Evolutionary conservation across 2,113 vertebrate genomes (phyloP), one percentile per base, ranked within the genome.

Genomic region (Oryzias curvinotus): DNA sequence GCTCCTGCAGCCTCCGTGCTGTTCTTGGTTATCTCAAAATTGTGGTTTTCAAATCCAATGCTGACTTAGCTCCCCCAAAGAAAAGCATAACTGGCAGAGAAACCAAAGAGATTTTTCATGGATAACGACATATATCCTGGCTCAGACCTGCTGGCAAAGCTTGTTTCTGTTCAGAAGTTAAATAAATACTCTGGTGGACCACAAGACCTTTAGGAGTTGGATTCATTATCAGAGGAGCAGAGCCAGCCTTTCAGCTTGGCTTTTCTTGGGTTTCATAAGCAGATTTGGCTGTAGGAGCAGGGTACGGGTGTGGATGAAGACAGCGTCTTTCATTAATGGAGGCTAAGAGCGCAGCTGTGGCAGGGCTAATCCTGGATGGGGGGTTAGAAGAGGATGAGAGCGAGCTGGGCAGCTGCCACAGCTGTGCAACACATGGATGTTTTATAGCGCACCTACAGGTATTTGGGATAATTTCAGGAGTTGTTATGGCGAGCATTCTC

Each of bases 371-470:
- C 43, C 68, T 55, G 69, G 51, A 23, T 23, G 65, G 59, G 70
- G 46, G 71, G 26, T 36, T 62, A 62, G 70, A 43, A 68, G 28
- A 26, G 56, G 78, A 57, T 59, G 70, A 30, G 63, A 69, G 51
- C 45, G 14, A 62, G 52, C 4, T 14, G 68, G 73, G 72, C 65
- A 77, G 75, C 73, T 42, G 55, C 79, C 45, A 62, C 80, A 89
- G 79, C 83, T 89, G 88, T 17, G 68, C 52, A 55, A 58, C 80
- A 81, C 73, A 85, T 84, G 79, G 46, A 17, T 13, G 3, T 26
- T 89, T 91, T 87, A 85, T 67, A 58, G 70, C 4, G 48, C 73
- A 85, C 87, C 87, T 86, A 76, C 71, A 84, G 88, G 86, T 85
- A 85, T 88, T 85, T 86, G 65, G 82, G 81, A 80, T 65, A 58